Percentiles rank a stretch among this genome's conserved stretches.
phyloP scores from a whole-genome alignment of 2,888 invertebrate genomes.

The Drosophila melanosoma region DNA sequence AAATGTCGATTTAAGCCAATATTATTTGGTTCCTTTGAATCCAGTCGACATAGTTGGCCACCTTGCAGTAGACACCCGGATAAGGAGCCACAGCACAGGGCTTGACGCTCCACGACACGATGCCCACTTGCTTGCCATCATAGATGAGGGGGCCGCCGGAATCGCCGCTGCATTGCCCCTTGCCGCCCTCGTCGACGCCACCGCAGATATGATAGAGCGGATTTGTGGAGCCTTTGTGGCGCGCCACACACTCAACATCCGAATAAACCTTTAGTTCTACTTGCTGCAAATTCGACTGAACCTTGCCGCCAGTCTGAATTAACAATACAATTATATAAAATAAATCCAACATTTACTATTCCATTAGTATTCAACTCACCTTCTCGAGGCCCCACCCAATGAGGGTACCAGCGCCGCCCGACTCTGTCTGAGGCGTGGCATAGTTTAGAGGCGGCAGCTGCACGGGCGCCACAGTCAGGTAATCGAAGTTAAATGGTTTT shows the following conservation, averaged over 20 bases:
- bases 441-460: constrained; percentile 68
- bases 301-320: constrained; percentile 79
- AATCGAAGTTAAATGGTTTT: constrained; percentile 70
- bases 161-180: constrained; percentile 83
- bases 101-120: constrained; percentile 85
- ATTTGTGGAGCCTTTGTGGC: constrained; percentile 71
- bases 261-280: constrained; percentile 83
- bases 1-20: constrained; percentile 48
- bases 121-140: constrained; percentile 82
- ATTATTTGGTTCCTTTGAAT: constrained; percentile 68
- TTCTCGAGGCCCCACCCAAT: constrained; percentile 83
- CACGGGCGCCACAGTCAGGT: constrained; percentile 71
- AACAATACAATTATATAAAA: background rate
- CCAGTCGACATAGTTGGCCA: constrained; percentile 82
- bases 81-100: constrained; percentile 84
- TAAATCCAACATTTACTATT: background rate
- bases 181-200: constrained; percentile 77
- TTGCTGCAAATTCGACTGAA: constrained; percentile 82
- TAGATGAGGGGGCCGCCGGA: constrained; percentile 83
- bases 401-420: constrained; percentile 67
- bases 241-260: constrained; percentile 80
- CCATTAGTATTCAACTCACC: constrained; percentile 51
- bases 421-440: constrained; percentile 66
- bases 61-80: constrained; percentile 85
- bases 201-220: constrained; percentile 84